Evolutionary conservation across 2,113 vertebrate species (phyloP), one percentile per base, ranked within the genome.

Genomic region (Saccopteryx leptura): DNA sequence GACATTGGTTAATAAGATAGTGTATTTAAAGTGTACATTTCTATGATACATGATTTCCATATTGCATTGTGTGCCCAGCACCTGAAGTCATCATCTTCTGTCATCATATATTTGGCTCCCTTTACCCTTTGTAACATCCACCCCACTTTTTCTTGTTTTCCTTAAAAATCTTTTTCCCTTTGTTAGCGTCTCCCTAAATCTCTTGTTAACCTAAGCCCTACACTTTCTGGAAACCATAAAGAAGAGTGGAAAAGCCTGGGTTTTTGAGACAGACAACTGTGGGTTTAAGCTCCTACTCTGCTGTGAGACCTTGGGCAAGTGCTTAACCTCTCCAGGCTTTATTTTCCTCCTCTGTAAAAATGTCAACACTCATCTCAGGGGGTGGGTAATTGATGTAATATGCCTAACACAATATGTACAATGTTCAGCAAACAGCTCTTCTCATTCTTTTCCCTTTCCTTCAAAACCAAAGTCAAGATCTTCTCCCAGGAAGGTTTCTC

Each of bases 281-380:
- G 28, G 6, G 13, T 48, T 92, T 90, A 71, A 81, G 56, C 28
- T 61, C 31, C 66, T 78, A 85, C 48, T 81, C 12, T 92, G 26
- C 56, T 52, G 54, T 81, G 76, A 31, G 48, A 71, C 33, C 18
- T 5, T 63, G 26, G 23, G 26, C 54, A 91, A 46, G n/a, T 78
- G 63, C 13, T 72, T 85, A 71, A 80, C 21, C 21, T 65, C 71
- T 61, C 50, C 93, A 69, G 48, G 39, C 23, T 72, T 84, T 76
- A 6, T 31, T 89, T 78, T 90, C 48, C 54, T 88, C 60, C 23
- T 54, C 56, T 68, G 23, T 65, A 60, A 66, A 93, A 94, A 78
- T 91, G 24, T 7, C 6, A 50, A 17, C 48, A 13, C 26, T 48
- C 31, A 17, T 19, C 39, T 69, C 12, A 3, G 18, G 46, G 10